phyloP scores from a whole-genome alignment of 2,888 invertebrate species.

The Melipona bicolor region DNA sequence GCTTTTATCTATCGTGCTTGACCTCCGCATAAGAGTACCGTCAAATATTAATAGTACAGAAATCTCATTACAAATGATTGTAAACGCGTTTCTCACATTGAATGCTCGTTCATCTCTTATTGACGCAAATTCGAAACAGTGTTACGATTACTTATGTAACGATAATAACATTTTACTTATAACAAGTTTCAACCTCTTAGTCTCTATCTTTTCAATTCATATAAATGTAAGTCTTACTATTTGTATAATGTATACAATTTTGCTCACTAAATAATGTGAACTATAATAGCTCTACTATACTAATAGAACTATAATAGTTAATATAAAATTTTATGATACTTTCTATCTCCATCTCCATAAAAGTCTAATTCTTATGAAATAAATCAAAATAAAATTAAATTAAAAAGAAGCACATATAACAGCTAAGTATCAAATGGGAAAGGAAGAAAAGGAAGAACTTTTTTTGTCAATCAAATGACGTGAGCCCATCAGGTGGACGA shows the following conservation, averaged over 20 bases:
- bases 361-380: not conserved
- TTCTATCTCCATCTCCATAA: not conserved
- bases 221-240: not conserved
- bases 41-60: conserved; percentile 36
- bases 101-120: not conserved
- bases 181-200: not conserved
- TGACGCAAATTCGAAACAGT: conserved; percentile 12
- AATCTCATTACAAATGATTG: not conserved
- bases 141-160: conserved; percentile 38
- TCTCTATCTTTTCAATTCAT: not conserved
- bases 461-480: not conserved
- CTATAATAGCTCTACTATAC: not conserved
- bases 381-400: not conserved
- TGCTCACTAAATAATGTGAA: not conserved
- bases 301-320: not conserved
- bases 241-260: not conserved
- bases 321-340: not conserved
- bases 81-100: conserved; percentile 4
- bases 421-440: not conserved
- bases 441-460: not conserved
- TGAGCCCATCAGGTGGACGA: not conserved
- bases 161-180: conserved; percentile 20
- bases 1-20: conserved; percentile 30
- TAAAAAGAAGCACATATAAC: not conserved
- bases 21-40: conserved; percentile 9